A percentile compares a stretch with the other conserved stretches of the same genome.
Conservation (phyloP, 2,113 vertebrate species). For the Ptyas mucosa region DNA sequence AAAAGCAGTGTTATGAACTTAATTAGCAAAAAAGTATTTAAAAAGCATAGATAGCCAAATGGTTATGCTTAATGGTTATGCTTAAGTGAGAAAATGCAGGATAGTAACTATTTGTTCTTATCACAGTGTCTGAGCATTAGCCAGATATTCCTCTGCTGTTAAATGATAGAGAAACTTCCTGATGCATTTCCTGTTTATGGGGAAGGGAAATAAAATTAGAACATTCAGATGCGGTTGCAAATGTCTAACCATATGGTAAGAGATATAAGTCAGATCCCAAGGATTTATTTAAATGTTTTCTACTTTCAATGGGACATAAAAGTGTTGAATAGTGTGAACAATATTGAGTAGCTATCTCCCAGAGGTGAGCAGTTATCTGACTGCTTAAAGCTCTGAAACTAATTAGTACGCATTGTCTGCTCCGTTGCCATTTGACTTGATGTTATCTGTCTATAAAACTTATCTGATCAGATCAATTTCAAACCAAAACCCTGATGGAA, state of each 20-base stretch:
- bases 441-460: constrained; percentile 58
- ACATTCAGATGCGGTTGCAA: constrained; percentile 54
- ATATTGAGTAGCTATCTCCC: constrained; percentile 9
- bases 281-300: not conserved
- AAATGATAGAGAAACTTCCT: constrained; percentile 66
- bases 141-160: constrained; percentile 65
- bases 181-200: constrained; percentile 69
- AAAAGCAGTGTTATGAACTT: constrained; percentile 17
- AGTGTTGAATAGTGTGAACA: not conserved
- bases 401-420: constrained; percentile 61
- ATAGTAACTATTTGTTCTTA: constrained; percentile 60
- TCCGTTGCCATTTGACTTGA: constrained; percentile 60
- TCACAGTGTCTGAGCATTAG: constrained; percentile 68
- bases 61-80: constrained; percentile 52
- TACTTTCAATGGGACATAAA: not conserved
- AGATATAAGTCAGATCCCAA: constrained; percentile 17
- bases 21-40: constrained; percentile 50
- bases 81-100: constrained; percentile 52
- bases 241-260: constrained; percentile 26
- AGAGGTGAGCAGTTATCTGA: constrained; percentile 30
- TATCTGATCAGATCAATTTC: constrained; percentile 59
- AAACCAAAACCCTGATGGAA: constrained; percentile 51
- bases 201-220: constrained; percentile 68
- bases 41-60: constrained; percentile 44
- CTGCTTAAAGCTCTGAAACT: constrained; percentile 50